Base-by-base conservation (phyloP, 2,113 vertebrate species). In the Cisticola juncidis region DNA sequence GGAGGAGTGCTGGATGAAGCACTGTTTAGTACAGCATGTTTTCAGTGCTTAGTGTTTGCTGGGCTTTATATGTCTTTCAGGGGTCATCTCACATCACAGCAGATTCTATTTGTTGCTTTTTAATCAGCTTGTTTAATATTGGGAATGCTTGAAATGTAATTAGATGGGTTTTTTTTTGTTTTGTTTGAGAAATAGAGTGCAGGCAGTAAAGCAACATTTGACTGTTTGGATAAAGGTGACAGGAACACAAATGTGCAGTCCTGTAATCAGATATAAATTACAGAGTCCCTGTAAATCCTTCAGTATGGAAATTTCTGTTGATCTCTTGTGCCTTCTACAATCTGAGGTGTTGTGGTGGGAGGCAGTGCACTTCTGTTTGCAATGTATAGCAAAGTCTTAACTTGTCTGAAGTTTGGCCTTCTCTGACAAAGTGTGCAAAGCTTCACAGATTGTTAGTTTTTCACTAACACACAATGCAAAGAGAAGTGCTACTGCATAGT, bases 1-100 rank as follows among this genome's bases (percentile, higher is more conserved):
- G 83, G 80, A 93, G 86, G 87, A 96, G 11, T 97, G 92, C 36
- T 95, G 96, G 95, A 97, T 89, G 76, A 71, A 93, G 58, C 87
- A 74, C 48, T 86, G 31, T 35, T 70, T 47, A 60, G 42, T 26
- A 77, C 42, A 87, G 53, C 35, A 91, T 72, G 90, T n/a, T 95
- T 90, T 60, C 10, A 65, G 29, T 70, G 48, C 29, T 26, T 28
- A 40, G 14, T 18, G 44, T 62, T 73, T 92, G 2, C 42, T 16
- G 9, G 20, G 12, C 44, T 56, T 71, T 88, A 50, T 81, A 92
- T 94, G 25, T 62, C 47, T 84, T 88, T 93, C 81, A 77, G 88
- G 72, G 66, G 81, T 97, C 83, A 81, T 90, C 62, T 84, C 65
- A 64, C 51, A 40, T 78, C 61, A 48, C 28, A 87, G 33, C 40